Base-by-base conservation (phyloP, 2,113 vertebrate species). In the Anser brachyrhynchus region DNA sequence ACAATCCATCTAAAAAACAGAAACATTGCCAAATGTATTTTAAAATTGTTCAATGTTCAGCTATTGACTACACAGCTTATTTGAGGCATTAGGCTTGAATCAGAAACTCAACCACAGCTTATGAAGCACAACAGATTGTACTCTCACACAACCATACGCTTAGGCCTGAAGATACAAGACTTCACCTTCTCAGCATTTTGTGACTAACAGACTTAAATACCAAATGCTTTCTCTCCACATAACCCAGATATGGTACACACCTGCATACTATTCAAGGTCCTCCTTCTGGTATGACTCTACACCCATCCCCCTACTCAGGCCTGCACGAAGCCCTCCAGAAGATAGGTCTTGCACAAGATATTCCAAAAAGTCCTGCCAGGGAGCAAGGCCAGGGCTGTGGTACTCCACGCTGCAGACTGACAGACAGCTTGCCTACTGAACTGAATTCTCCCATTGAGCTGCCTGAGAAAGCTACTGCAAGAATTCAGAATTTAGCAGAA, bases 61-160 rank as follows among this genome's bases (percentile, higher is more conserved):
- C 14, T 72, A 39, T 21, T 41, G 72, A 59, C 22, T 67, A 61
- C 22, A 78, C 71, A 75, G 43, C 18, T 44, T 37, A 29, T 1
- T 0, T 4, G 9, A 77, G 26, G 31, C 16, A 3, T n/a, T 18
- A 61, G 14, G 6, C 28, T 75, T 58, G 18, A 89, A 59, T 22
- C 21, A 64, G 44, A 80, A 71, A 35, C n/a, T 67, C 70, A 84
- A 35, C 23, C n/a, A 44, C 8, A 61, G 22, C 15, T 87, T 14
- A 55, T 0, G 0, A 16, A 41, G 75, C 69, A 18, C 4, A 22
- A 37, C 10, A 75, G 15, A 44, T 20, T 1, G 0, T 9, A 18
- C 21, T 57, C 52, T 72, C 77, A 39, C 33, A 65, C 21, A 74
- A n/a, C 37, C 57, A 74, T 29, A 74, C 3, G 8, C 67, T 51